These are phyloP conservation scores for Cygnus olor DNA, from an alignment of 2,797 vertebrate genomes.

Conservation along the genomic window DNA sequence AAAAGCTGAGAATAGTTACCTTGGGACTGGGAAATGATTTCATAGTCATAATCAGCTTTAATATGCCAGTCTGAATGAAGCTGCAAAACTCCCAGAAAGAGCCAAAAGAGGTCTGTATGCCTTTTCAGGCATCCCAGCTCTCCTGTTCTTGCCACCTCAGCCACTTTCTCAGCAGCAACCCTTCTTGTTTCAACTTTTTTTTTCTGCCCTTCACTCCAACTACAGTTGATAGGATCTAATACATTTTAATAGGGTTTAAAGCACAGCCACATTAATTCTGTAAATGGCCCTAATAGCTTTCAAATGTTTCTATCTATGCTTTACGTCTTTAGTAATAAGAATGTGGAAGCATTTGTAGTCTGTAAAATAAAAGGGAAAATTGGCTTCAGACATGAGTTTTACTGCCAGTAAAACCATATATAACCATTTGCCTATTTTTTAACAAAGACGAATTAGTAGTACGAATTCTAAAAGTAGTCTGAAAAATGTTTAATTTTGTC, in stretches of 20 bases:
- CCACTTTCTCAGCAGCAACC: fast-evolving
- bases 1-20: conserved; percentile 51
- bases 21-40: conserved; percentile 25
- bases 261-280: conserved; percentile 47
- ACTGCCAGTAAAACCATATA: conserved; percentile 46
- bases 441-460: conserved; percentile 16
- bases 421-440: conserved; percentile 22
- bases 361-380: conserved; percentile 66
- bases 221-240: conserved; percentile 9
- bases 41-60: conserved; percentile 15
- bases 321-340: conserved; percentile 48
- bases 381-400: conserved; percentile 52
- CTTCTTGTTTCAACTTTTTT: not conserved
- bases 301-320: conserved; percentile 61
- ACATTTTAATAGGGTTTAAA: conserved; percentile 60
- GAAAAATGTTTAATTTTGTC: not conserved
- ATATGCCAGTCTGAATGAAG: not conserved
- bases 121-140: not conserved
- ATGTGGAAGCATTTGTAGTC: conserved; percentile 67
- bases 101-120: not conserved
- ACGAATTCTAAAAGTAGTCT: not conserved
- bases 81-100: not conserved
- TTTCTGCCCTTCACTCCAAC: not conserved
- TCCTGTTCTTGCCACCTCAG: not conserved
- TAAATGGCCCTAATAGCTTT: conserved; percentile 62